These are phyloP conservation scores for Ploceus nigricollis DNA, from an alignment of 2,113 vertebrate species.

Conservation along the genomic window DNA sequence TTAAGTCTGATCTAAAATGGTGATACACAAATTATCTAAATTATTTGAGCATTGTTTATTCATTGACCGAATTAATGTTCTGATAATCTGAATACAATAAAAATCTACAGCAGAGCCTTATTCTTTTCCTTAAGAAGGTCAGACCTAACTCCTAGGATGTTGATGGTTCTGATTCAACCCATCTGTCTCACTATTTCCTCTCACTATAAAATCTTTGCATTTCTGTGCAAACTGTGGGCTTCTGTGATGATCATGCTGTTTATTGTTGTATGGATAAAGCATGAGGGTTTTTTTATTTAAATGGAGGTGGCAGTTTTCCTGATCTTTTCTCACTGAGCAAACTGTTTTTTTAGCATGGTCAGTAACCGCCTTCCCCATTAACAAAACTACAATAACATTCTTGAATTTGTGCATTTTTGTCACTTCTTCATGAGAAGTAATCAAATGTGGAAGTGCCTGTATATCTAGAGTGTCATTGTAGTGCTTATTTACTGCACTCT, in stretches of 20 bases:
- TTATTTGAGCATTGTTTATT: neutral
- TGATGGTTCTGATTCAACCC: neutral
- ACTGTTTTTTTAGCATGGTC: neutral
- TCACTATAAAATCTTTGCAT: neutral
- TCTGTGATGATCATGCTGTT: neutral
- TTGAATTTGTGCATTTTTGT: neutral
- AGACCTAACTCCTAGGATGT: neutral
- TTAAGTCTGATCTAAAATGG: neutral
- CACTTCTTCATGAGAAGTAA: neutral
- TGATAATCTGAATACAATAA: neutral
- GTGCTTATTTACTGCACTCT: neutral
- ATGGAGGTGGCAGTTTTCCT: neutral
- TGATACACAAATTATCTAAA: neutral
- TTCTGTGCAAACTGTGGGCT: neutral
- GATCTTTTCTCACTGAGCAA: neutral
- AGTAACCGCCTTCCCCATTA: neutral
- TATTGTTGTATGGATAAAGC: neutral
- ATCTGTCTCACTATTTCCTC: neutral
- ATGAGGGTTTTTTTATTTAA: neutral
- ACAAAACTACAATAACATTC: neutral
- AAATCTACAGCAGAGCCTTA: neutral
- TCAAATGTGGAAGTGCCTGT: neutral
- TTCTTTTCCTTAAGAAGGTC: neutral
- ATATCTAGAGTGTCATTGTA: neutral
- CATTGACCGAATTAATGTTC: neutral